phyloP scores from a whole-genome alignment of 1,140 invertebrate species.

The Hycleus cichorii region DNA sequence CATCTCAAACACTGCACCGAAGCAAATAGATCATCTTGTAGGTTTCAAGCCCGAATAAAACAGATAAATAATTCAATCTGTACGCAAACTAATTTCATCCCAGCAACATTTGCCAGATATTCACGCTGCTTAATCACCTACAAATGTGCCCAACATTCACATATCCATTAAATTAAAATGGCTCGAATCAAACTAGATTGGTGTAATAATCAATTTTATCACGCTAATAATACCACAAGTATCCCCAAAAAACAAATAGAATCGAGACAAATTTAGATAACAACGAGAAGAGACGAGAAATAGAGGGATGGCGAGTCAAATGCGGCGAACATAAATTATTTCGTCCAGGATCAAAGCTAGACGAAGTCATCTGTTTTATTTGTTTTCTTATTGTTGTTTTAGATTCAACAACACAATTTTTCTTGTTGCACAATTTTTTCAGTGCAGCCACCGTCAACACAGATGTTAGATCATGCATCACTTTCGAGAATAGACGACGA shows the following conservation, averaged over 20 bases:
- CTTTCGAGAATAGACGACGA: not conserved
- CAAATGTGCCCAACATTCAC: slow-evolving; percentile 11
- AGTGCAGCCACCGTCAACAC: slow-evolving; percentile 31
- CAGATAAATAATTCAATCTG: no score
- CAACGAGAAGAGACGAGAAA: no score
- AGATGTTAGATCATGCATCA: slow-evolving; percentile 40
- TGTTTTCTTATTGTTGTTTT: slow-evolving; percentile 20
- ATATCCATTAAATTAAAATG: slow-evolving; percentile 11
- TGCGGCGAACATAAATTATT: slow-evolving; percentile 32
- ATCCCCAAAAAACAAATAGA: no score
- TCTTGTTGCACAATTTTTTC: no score
- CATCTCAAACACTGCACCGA: no score
- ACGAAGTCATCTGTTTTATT: slow-evolving; percentile 19
- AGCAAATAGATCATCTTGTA: no score
- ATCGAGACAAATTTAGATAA: no score
- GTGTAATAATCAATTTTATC: slow-evolving; percentile 10
- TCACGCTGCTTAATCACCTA: slow-evolving; percentile 13
- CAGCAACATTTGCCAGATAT: slow-evolving; percentile 6
- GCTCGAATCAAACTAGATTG: slow-evolving; percentile 9
- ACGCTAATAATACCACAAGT: no score
- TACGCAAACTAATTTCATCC: not conserved
- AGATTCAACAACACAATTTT: slow-evolving; percentile 3
- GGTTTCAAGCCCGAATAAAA: no score
- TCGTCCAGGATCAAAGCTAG: slow-evolving; percentile 33
- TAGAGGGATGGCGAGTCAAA: slow-evolving; percentile 9